Percentiles rank a stretch among this genome's conserved stretches.
These are phyloP conservation scores for Sclerurus mexicanus DNA, from an alignment of 2,113 vertebrate genomes.

Conservation along the genomic window DNA sequence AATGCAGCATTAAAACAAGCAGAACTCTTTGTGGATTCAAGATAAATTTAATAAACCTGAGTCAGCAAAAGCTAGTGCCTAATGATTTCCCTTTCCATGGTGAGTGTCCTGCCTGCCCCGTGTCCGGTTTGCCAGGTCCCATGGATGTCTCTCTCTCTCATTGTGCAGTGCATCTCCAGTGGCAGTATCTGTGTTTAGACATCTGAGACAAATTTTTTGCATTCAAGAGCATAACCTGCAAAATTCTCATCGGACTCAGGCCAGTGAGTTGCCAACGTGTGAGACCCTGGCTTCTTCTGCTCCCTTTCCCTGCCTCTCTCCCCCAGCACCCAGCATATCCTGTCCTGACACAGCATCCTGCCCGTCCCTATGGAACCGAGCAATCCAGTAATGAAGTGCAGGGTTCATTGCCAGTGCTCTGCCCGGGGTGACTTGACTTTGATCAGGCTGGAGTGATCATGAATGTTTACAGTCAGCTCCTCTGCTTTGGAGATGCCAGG, in stretches of 20 bases:
- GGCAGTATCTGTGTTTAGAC: background rate
- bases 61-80: background rate
- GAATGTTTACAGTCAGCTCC: background rate
- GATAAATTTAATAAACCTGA: background rate
- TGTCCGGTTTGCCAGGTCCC: background rate
- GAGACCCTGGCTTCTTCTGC: background rate
- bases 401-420: background rate
- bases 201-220: background rate
- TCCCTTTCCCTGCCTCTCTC: background rate
- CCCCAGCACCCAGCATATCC: background rate
- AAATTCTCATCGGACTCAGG: background rate
- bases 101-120: background rate
- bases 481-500: slow-evolving; percentile 30
- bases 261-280: background rate
- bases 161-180: background rate
- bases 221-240: background rate
- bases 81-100: background rate
- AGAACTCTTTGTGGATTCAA: background rate
- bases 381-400: background rate
- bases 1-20: background rate
- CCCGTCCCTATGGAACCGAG: background rate
- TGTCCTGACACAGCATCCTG: background rate
- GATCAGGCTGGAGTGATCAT: background rate
- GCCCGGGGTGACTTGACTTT: background rate
- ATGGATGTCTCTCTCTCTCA: background rate